Conservation (phyloP, 2,113 vertebrate species). For the Hydrolagus affinis region DNA sequence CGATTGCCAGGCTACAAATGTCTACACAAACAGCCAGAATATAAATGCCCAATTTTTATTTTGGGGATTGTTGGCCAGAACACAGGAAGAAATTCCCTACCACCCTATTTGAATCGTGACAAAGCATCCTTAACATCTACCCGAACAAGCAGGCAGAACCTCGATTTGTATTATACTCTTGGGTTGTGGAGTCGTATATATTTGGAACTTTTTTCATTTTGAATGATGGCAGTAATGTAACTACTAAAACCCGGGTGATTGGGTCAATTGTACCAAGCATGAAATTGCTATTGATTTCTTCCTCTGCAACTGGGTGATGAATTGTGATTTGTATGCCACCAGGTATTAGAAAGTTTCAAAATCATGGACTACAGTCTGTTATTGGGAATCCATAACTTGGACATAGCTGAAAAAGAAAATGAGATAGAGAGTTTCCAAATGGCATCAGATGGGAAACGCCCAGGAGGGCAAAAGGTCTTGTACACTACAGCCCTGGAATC, state of each 20-base stretch:
- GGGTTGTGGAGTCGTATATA: background rate
- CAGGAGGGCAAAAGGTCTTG: slow-evolving; percentile 79
- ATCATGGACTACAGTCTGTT: slow-evolving; percentile 98
- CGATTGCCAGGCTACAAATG: no score
- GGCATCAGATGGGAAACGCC: slow-evolving; percentile 64
- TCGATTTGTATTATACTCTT: background rate
- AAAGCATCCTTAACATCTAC: no score
- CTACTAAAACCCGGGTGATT: background rate
- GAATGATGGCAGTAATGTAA: background rate
- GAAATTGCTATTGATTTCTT: slow-evolving; percentile 3
- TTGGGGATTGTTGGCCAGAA: no score
- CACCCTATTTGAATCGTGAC: no score
- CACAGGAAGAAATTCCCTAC: no score
- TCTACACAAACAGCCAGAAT: no score
- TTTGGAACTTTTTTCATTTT: background rate
- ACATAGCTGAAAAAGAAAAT: slow-evolving; percentile 62
- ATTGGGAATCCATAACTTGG: slow-evolving; percentile 81
- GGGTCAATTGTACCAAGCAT: background rate
- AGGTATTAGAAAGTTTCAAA: slow-evolving; percentile 97
- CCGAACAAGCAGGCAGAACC: no score
- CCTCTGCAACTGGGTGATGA: background rate
- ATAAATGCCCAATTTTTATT: no score
- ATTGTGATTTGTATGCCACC: slow-evolving; percentile 33
- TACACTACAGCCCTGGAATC: slow-evolving; percentile 98
- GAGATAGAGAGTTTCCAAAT: slow-evolving; percentile 64